phyloP scores from a whole-genome alignment of 1,140 invertebrate species.

The Zaprionus inermis region DNA sequence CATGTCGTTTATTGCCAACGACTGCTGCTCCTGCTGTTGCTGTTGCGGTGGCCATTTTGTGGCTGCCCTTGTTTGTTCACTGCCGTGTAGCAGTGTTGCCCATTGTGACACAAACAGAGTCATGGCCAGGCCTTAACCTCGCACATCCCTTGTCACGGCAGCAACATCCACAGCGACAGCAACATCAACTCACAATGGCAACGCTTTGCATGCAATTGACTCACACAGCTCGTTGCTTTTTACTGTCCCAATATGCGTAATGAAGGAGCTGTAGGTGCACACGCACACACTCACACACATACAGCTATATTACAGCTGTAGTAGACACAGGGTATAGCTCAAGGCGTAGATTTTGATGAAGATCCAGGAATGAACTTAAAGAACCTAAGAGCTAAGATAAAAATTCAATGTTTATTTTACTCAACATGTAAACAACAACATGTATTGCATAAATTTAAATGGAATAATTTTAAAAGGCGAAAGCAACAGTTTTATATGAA shows the following conservation, averaged over 20 bases:
- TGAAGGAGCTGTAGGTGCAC: slow-evolving; percentile 8
- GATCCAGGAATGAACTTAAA: not conserved
- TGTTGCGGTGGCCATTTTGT: slow-evolving; percentile 75
- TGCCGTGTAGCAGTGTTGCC: slow-evolving; percentile 32
- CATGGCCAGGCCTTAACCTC: slow-evolving; percentile 30
- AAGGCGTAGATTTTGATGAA: not conserved
- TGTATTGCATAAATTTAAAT: not conserved
- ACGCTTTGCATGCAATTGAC: slow-evolving; percentile 82
- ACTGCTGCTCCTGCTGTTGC: slow-evolving; percentile 43
- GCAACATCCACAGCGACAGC: slow-evolving; percentile 18
- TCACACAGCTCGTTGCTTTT: slow-evolving; percentile 81
- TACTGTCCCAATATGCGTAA: slow-evolving; percentile 71
- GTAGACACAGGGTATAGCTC: slow-evolving; percentile 3
- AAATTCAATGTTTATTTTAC: not conserved
- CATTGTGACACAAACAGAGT: slow-evolving; percentile 46
- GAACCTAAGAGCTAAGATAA: not conserved
- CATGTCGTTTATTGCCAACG: slow-evolving; percentile 72
- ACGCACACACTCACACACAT: not conserved
- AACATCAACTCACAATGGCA: slow-evolving; percentile 72
- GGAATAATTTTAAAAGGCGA: not conserved
- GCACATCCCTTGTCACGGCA: slow-evolving; percentile 27
- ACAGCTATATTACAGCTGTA: not conserved
- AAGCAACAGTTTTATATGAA: not conserved
- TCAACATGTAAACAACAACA: not conserved
- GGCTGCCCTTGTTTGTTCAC: slow-evolving; percentile 63